Evolutionary conservation across 1,140 invertebrate genomes (phyloP).

Genomic region (Glomeris maerens): DNA sequence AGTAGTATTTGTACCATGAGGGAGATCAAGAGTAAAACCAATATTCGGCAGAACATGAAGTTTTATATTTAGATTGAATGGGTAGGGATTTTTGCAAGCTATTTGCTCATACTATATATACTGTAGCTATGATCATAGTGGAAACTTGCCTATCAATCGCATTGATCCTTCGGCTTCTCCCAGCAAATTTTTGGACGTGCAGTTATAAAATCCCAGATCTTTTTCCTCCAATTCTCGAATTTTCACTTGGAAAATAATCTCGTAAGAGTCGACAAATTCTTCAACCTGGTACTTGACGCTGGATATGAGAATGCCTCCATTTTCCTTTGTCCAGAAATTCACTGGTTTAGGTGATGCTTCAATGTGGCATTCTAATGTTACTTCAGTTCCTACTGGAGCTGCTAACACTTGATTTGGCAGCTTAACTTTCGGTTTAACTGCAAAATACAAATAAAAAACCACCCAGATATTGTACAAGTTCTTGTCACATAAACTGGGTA

Average conservation of each 20-base stretch:
- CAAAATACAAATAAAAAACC: constrained; percentile 1
- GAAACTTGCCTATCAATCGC: not conserved
- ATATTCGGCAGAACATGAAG: too few relatives aligned
- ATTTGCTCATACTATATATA: too few relatives aligned
- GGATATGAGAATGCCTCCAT: constrained; percentile 19
- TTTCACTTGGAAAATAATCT: not conserved
- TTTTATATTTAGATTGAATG: too few relatives aligned
- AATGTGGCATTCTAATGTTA: constrained; percentile 53
- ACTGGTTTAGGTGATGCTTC: constrained; percentile 14
- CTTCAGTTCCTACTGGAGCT: constrained; percentile 59
- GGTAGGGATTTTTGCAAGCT: too few relatives aligned
- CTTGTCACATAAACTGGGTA: not conserved
- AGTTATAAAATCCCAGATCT: constrained; percentile 1
- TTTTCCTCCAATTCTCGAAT: not conserved
- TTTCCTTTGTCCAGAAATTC: constrained; percentile 21
- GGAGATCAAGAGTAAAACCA: too few relatives aligned
- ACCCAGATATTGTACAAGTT: not conserved
- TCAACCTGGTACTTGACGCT: not conserved
- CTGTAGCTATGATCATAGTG: not conserved
- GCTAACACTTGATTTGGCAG: constrained; percentile 67
- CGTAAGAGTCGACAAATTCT: not conserved
- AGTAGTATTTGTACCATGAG: too few relatives aligned
- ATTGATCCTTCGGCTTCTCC: not conserved
- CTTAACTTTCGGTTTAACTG: constrained; percentile 65
- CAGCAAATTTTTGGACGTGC: not conserved